Conservation (phyloP, 2,797 vertebrate species). For the Macropus fuliginosus region DNA sequence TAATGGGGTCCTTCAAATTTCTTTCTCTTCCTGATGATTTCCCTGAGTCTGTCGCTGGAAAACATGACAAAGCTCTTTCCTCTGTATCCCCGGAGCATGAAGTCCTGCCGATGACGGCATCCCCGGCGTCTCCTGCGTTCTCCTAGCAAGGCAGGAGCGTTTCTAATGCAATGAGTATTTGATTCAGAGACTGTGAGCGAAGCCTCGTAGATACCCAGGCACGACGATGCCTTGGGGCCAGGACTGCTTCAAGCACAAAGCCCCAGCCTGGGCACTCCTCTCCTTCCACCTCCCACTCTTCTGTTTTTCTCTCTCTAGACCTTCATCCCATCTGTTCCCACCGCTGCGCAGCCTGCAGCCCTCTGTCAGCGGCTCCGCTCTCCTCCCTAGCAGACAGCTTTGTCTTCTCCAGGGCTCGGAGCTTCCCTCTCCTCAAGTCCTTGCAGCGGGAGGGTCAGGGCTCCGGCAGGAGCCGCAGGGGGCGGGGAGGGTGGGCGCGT, state of each 20-base stretch:
- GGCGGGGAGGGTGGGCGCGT: neutral
- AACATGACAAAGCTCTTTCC: neutral
- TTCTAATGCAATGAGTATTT: neutral
- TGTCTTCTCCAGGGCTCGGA: neutral
- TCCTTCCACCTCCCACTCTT: neutral
- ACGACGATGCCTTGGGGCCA: too few relatives aligned
- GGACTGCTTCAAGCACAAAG: neutral
- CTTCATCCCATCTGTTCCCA: neutral
- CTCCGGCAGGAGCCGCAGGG: neutral
- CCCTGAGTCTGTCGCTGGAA: neutral
- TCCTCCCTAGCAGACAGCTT: neutral
- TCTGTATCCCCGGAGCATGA: neutral
- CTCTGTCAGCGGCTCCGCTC: neutral
- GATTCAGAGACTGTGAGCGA: neutral
- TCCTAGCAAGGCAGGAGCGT: neutral
- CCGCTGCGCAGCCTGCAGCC: neutral
- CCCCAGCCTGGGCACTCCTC: neutral
- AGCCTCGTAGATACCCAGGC: neutral
- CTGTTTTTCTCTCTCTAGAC: neutral
- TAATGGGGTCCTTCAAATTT: neutral
- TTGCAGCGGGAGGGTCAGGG: neutral
- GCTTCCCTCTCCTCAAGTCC: neutral
- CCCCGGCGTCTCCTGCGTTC: neutral
- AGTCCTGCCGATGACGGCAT: neutral
- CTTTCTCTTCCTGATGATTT: neutral